These are phyloP conservation scores for Mastomys natalensis DNA, from an alignment of 2,113 vertebrate species.

Conservation along the genomic window DNA sequence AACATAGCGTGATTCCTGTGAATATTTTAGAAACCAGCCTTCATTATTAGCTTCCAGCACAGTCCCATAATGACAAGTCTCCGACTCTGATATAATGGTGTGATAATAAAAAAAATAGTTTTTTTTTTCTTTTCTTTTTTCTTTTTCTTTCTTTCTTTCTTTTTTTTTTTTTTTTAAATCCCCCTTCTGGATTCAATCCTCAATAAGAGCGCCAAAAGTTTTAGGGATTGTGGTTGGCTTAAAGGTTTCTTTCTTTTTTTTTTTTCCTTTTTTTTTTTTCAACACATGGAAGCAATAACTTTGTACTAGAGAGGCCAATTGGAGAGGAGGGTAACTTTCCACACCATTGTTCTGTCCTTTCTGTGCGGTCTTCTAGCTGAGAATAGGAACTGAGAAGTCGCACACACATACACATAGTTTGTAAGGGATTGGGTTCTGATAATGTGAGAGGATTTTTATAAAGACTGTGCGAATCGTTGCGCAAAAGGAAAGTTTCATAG, in stretches of 20 bases:
- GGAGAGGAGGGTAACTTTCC: slow-evolving; percentile 87
- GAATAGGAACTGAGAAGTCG: slow-evolving; percentile 70
- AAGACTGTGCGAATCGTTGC: neutral
- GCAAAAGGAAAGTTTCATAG: slow-evolving; percentile 55
- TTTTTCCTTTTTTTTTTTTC: slow-evolving; percentile 66
- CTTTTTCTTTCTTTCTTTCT: neutral
- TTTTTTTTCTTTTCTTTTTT: slow-evolving; percentile 36
- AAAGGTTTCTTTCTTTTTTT: slow-evolving; percentile 75
- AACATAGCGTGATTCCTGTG: slow-evolving; percentile 64
- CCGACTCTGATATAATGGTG: slow-evolving; percentile 75
- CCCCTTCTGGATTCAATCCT: slow-evolving; percentile 74
- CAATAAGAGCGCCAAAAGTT: slow-evolving; percentile 83
- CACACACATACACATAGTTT: slow-evolving; percentile 4
- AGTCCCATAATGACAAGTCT: slow-evolving; percentile 67
- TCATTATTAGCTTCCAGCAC: slow-evolving; percentile 72
- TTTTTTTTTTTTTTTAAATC: neutral
- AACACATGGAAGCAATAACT: slow-evolving; percentile 90
- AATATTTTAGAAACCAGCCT: slow-evolving; percentile 30
- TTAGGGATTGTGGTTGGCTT: slow-evolving; percentile 83
- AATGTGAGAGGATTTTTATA: slow-evolving; percentile 61
- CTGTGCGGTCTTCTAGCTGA: slow-evolving; percentile 85
- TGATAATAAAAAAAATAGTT: slow-evolving; percentile 81
- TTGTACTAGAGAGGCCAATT: slow-evolving; percentile 84
- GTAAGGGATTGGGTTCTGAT: slow-evolving; percentile 67
- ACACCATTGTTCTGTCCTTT: slow-evolving; percentile 87